These are phyloP conservation scores for Calypte anna DNA, from an alignment of 2,113 vertebrate species.

Conservation along the genomic window DNA sequence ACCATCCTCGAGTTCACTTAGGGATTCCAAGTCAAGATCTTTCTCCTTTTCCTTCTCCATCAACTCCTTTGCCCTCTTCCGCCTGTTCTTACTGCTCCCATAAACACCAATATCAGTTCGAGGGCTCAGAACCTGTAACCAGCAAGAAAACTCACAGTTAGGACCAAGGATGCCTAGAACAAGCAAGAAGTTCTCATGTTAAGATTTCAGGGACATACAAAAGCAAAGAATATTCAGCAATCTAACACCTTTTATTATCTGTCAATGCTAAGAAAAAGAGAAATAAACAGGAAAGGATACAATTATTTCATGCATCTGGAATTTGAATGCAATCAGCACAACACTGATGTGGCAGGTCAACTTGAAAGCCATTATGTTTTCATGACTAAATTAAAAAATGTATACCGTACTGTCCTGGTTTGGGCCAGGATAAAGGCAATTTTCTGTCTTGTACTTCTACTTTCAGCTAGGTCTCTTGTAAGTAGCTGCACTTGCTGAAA, in stretches of 20 bases:
- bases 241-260: neutral
- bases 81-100: constrained; percentile 92
- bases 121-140: constrained; percentile 91
- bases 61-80: constrained; percentile 91
- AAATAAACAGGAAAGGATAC: neutral
- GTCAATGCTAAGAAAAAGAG: neutral
- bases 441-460: no score
- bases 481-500: no score
- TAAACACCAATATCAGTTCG: constrained; percentile 95
- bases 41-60: constrained; percentile 92
- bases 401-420: neutral
- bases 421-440: no score
- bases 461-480: no score
- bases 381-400: neutral
- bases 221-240: neutral
- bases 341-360: neutral
- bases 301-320: rapidly evolving
- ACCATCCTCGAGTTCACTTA: constrained; percentile 91
- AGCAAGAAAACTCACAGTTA: neutral
- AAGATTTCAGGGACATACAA: neutral
- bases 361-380: neutral
- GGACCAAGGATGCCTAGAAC: neutral
- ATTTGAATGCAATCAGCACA: neutral
- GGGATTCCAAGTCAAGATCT: constrained; percentile 88
- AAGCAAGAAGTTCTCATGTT: neutral